phyloP scores from a whole-genome alignment of 2,888 invertebrate species.

The Cheiracanthium punctorium region DNA sequence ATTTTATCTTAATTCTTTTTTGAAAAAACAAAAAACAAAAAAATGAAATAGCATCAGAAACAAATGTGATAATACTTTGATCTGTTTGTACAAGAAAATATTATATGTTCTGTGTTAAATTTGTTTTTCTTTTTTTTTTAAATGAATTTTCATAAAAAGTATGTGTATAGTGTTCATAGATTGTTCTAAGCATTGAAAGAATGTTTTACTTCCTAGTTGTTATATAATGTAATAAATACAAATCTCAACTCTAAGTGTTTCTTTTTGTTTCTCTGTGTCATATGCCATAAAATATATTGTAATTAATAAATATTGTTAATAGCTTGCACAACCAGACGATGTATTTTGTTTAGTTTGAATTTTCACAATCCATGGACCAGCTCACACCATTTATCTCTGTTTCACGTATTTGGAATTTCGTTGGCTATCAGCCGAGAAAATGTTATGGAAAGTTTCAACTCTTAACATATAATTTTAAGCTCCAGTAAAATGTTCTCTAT shows the following conservation, averaged over 20 bases:
- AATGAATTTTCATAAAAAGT: slow-evolving; percentile 68
- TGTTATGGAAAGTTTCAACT: no score
- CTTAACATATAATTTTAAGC: no score
- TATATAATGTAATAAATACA: slow-evolving; percentile 69
- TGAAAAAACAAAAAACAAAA: slow-evolving; percentile 23
- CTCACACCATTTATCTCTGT: no score
- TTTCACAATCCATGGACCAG: not conserved
- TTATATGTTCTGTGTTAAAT: slow-evolving; percentile 69
- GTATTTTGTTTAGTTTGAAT: not conserved
- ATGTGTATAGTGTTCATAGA: slow-evolving; percentile 70
- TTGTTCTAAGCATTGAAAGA: slow-evolving; percentile 66
- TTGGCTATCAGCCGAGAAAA: no score
- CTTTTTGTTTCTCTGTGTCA: slow-evolving; percentile 4
- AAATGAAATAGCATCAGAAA: slow-evolving; percentile 69
- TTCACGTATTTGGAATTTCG: no score
- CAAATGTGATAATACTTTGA: slow-evolving; percentile 67
- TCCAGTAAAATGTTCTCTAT: no score
- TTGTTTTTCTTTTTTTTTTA: slow-evolving; percentile 46
- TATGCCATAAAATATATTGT: slow-evolving; percentile 15
- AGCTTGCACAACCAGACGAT: not conserved
- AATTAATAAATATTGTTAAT: slow-evolving; percentile 15
- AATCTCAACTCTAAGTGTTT: slow-evolving; percentile 56
- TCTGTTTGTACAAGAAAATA: slow-evolving; percentile 70
- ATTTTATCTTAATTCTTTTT: slow-evolving; percentile 67
- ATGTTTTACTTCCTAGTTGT: slow-evolving; percentile 67